Evolutionary conservation across 2,113 vertebrate genomes (phyloP), one percentile per base, ranked within the genome.

Genomic region (Ameiurus melas): DNA sequence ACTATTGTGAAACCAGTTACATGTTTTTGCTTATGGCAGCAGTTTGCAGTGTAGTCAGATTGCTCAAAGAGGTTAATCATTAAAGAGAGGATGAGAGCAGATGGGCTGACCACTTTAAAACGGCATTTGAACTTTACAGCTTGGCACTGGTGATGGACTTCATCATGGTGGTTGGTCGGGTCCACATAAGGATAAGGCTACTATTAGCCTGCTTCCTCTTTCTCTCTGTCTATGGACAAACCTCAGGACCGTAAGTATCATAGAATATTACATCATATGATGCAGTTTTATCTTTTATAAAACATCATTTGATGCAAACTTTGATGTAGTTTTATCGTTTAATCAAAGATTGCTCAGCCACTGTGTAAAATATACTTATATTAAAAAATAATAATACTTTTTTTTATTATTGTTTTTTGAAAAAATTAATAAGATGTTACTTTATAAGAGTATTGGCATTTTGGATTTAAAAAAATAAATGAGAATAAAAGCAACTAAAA

Each of bases 171-270:
- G 89, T 6, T 30, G 86, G 82, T 10, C 57, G 80, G 80, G 81
- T 84, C 58, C 92, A 91, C 78, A 71, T 57, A 73, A 87, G 89
- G 89, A 89, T 83, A 87, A 90, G 92, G 91, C 90, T 89, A 12
- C 86, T 93, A 7, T 90, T 90, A 85, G 87, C 91, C 88, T 27
- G 90, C 39, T 39, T 93, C 22, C 87, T 89, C 55, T 91, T 89
- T 88, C 70, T 91, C n/a, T 89, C 16, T 91, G 84, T 87, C 12
- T 57, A 62, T 73, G 86, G 84, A 47, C 79, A 80, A 14, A 33
- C 27, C 10, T 57, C 86, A 51, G 79, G 47, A 85, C 93, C 94
- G 93, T 95, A 91, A 94, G 94, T 95, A 86, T 78, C 17, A 80
- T 20, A 57, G n/a, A 57, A 33, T 47, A 47, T 47, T 47, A 47